Evolutionary conservation across 2,113 vertebrate species (phyloP), one percentile per base, ranked within the genome.

Genomic region (Albula glossodonta): DNA sequence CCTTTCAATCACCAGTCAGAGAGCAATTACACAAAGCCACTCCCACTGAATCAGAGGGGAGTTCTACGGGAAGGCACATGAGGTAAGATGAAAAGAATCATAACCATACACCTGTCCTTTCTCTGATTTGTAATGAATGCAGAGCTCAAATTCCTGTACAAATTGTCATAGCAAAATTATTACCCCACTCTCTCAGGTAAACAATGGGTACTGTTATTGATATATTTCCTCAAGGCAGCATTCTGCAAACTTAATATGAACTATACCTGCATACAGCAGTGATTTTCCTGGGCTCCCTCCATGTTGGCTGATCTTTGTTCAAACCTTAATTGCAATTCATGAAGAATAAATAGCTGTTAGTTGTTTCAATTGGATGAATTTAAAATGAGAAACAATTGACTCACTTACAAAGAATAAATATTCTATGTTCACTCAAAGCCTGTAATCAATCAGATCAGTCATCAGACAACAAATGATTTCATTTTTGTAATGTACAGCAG

Each of bases 21-120:
- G 83, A 48, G 11, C 86, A 80, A 41, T 8, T 51, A 57, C 86
- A 70, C n/a, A 86, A 85, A 80, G 70, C 22, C 8, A 17, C 57
- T 82, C 50, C 83, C 31, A 49, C 41, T 49, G 81, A 74, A 15
- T 86, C 86, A 48, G 88, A 90, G n/a, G 81, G 86, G 17, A 0
- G 60, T 49, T 49, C 78, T 19, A 50, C 49, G 48, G 77, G 31
- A 53, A 31, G 51, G 25, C 80, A n/a, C 31, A 31, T 12, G 19
- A 80, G 84, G 84, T 85, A 85, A 51, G 41, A 53, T 19, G 80
- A 57, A 8, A 63, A 49, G 78, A 19, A 48, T 50, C 22, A 25
- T 66, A 56, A 19, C 9, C 25, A n/a, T 51, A 17, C 12, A 22
- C 41, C 9, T 31, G 15, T 53, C n/a, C 4, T 81, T 13, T 51